Conservation (phyloP, 37 sponge, comb jelly and placozoan species). For the Axinella damicornis region DNA sequence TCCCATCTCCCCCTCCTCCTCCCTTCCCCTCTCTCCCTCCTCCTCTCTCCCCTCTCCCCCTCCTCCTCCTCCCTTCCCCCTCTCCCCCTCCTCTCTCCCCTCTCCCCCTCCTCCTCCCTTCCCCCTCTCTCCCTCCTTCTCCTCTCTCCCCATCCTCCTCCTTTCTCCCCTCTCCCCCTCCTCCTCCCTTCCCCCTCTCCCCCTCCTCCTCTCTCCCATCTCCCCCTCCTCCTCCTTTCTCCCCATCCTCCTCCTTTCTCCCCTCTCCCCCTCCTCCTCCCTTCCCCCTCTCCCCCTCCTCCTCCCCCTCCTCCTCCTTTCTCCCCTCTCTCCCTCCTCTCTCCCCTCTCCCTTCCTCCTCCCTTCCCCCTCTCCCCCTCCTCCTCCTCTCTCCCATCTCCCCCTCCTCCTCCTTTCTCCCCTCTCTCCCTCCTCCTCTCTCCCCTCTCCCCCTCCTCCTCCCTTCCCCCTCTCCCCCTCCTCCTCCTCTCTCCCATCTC, state of each 20-base stretch:
- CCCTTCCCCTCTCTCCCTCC: no score
- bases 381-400: neutral
- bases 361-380: neutral
- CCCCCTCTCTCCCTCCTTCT: constrained; percentile 1
- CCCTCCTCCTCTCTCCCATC: neutral
- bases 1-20: no score
- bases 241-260: neutral
- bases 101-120: neutral
- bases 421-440: neutral
- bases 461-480: neutral
- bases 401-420: neutral
- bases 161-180: no score
- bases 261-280: neutral
- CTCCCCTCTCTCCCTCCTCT: neutral
- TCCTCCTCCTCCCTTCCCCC: neutral
- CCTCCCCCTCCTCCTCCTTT: no score
- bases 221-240: neutral
- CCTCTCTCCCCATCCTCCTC: neutral
- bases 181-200: neutral
- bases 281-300: neutral
- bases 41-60: no score
- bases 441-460: neutral
- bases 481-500: neutral
- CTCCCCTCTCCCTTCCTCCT: neutral
- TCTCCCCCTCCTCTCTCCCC: neutral